Conservation (phyloP, 2,113 vertebrate genomes). For the Chaetorhynchus papuensis region DNA sequence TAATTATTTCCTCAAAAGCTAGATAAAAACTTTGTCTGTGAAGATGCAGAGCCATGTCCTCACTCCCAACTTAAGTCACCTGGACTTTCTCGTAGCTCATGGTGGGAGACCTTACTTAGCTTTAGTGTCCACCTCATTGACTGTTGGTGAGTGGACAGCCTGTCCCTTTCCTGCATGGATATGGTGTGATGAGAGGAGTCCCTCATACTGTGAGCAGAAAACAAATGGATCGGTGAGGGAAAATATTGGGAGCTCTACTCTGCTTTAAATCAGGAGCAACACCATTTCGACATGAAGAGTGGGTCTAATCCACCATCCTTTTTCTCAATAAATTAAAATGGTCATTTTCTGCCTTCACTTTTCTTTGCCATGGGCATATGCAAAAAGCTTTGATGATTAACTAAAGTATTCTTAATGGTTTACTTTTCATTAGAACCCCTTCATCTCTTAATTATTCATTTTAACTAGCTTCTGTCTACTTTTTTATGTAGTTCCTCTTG, state of each 20-base stretch:
- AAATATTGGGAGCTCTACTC: not conserved
- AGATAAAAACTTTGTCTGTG: not conserved
- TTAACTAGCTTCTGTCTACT: slow-evolving; percentile 42
- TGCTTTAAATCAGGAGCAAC: not conserved
- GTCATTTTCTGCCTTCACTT: not conserved
- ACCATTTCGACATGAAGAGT: not conserved
- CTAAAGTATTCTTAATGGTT: not conserved
- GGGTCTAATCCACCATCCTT: not conserved
- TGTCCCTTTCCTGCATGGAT: not conserved
- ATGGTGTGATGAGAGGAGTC: not conserved
- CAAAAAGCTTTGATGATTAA: not conserved
- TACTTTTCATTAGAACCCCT: slow-evolving; percentile 6
- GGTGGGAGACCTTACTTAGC: not conserved
- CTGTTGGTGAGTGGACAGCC: not conserved
- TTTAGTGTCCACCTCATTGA: not conserved
- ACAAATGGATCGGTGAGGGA: not conserved
- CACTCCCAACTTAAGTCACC: not conserved
- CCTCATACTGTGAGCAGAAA: not conserved
- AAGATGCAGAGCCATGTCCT: not conserved
- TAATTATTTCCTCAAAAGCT: not conserved
- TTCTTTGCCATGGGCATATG: not conserved
- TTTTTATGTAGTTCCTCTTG: slow-evolving; percentile 16
- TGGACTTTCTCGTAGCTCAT: not conserved
- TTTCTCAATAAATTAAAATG: not conserved
- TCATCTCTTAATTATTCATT: slow-evolving; percentile 14